Evolutionary conservation across 1,140 invertebrate species (phyloP).

Genomic region (Solenopsis fugax): DNA sequence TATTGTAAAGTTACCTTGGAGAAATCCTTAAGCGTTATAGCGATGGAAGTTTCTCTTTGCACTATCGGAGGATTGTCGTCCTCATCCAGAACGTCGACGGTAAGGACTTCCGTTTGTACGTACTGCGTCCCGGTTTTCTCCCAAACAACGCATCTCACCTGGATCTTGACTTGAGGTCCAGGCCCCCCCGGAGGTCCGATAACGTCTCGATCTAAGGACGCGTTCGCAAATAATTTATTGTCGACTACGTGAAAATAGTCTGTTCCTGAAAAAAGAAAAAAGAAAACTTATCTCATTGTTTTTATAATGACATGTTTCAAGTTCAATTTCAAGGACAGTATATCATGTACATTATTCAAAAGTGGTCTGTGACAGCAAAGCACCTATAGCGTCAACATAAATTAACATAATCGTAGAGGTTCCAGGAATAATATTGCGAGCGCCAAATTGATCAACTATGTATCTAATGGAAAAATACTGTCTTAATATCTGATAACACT

Average conservation of each 20-base stretch:
- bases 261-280: constrained; percentile 76
- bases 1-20: constrained; percentile 74
- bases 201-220: constrained; percentile 80
- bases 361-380: not conserved
- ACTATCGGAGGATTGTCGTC: constrained; percentile 85
- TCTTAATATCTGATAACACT: not conserved
- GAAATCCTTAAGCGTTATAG: constrained; percentile 80
- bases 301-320: not conserved
- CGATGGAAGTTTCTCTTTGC: constrained; percentile 75
- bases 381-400: constrained; percentile 12
- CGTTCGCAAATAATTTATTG: constrained; percentile 77
- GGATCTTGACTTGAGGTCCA: constrained; percentile 75
- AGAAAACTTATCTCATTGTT: not conserved
- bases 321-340: not conserved
- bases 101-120: constrained; percentile 73
- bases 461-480: constrained; percentile 1
- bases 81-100: constrained; percentile 82
- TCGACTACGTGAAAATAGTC: constrained; percentile 80
- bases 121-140: constrained; percentile 76
- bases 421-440: not conserved
- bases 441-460: not conserved
- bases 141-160: constrained; percentile 81
- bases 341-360: not conserved
- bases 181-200: constrained; percentile 78
- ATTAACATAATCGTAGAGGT: constrained; percentile 41